phyloP scores from a whole-genome alignment of 2,113 vertebrate genomes.

The Eurypyga helias region DNA sequence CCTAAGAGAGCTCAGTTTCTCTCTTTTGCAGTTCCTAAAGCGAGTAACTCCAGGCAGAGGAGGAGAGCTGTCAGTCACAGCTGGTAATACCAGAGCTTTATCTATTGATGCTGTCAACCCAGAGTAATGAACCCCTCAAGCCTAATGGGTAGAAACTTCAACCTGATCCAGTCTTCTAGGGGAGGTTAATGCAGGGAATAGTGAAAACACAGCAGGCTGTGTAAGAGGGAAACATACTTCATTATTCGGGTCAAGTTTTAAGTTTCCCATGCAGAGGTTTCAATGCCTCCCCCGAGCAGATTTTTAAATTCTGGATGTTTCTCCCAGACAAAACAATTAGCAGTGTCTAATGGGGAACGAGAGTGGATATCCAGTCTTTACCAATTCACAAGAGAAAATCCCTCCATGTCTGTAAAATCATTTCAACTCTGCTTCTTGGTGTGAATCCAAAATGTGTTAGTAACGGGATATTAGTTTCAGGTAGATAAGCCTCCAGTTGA shows the following conservation, averaged over 20 bases:
- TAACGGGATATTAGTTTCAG: background rate
- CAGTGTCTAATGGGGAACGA: background rate
- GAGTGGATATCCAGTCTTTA: background rate
- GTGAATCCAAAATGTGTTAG: background rate
- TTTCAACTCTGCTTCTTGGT: background rate
- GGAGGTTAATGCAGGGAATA: background rate
- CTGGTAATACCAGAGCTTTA: constrained; percentile 28
- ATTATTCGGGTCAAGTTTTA: background rate
- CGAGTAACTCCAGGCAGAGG: background rate
- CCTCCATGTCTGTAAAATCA: background rate
- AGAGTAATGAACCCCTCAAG: constrained; percentile 22
- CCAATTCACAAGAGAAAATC: background rate
- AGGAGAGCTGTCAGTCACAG: constrained; percentile 20
- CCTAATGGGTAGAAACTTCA: constrained; percentile 27
- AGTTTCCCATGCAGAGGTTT: background rate
- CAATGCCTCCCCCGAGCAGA: background rate
- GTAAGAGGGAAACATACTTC: background rate
- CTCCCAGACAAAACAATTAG: background rate
- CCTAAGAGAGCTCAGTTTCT: background rate
- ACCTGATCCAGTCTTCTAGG: background rate
- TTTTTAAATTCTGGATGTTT: background rate
- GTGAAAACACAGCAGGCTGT: background rate
- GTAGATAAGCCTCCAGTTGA: background rate
- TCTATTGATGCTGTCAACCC: background rate
- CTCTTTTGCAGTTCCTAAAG: background rate